Base-by-base conservation (phyloP, 2,888 invertebrate species). In the Xylocampa areola region DNA sequence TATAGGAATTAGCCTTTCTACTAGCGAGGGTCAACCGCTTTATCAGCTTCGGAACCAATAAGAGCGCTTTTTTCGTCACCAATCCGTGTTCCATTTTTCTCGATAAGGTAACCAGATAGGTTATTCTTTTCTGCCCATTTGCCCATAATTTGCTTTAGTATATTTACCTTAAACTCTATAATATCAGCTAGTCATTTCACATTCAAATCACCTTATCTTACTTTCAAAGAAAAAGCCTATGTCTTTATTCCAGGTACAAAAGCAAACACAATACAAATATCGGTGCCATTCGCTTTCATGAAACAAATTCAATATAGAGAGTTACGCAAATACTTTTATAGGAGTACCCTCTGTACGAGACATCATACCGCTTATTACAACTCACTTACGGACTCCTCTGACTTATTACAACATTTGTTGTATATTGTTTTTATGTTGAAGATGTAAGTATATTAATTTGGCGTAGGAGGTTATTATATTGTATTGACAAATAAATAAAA, bases 231-330 rank as follows among this genome's bases (percentile, higher is more conserved):
- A 44, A n/a, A 10, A 27, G 16, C 11, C 14, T 48, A 6, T 27
- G 17, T 23, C 21, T 39, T 41, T 36, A 62, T 54, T 48, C 25
- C 30, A 43, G 11, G 40, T 25, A 35, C 5, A 17, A 29, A 23
- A 40, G 35, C 44, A n/a, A 44, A 30, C 30, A 37, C 36, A 32
- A 36, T 57, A 45, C 48, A 53, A 62, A 68, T 62, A 65, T 54
- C 17, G 30, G 43, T 25, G 29, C 44, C 44, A 62, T 48, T 64
- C 40, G 33, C 27, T 54, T 62, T 54, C 30, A 39, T 54, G 40
- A 48, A 62, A 53, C 48, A 40, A 62, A 44, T 48, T 44, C 63
- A 64, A 68, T 64, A 61, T 33, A 10, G 25, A 23, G 36, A 14
- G 13, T 52, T 35, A 48, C 39, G 53, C 39, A 48, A 68, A 68